Evolutionary conservation across 2,797 vertebrate genomes (phyloP).

Genomic region (Coreius guichenoti): DNA sequence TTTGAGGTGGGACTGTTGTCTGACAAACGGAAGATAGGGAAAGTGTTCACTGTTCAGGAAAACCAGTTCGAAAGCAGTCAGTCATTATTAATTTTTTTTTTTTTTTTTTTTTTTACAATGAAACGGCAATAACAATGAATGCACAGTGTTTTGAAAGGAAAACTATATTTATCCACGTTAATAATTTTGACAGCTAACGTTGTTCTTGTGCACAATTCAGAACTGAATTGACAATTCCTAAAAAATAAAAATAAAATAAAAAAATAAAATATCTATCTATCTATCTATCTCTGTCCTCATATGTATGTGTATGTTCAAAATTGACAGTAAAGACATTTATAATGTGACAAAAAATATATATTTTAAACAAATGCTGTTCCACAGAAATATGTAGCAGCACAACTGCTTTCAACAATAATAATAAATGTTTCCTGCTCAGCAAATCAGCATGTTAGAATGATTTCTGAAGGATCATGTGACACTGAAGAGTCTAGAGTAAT

Average conservation of each 20-base stretch:
- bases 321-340: too few relatives aligned
- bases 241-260: too few relatives aligned
- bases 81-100: neutral
- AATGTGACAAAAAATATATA: neutral
- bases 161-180: neutral
- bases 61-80: neutral
- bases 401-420: neutral
- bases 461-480: neutral
- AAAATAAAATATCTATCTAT: too few relatives aligned
- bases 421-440: neutral
- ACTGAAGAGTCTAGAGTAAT: neutral
- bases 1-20: neutral
- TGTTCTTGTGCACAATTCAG: neutral
- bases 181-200: neutral
- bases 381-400: too few relatives aligned
- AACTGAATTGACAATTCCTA: neutral
- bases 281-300: too few relatives aligned
- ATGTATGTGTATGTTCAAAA: too few relatives aligned
- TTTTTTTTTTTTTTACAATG: neutral
- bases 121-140: neutral
- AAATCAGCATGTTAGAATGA: neutral
- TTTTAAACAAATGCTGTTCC: neutral
- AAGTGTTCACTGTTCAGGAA: neutral
- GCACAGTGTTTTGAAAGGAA: neutral
- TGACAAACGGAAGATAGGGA: neutral